Conservation (phyloP, 2,888 invertebrate species). For the Sphinx pinastri region DNA sequence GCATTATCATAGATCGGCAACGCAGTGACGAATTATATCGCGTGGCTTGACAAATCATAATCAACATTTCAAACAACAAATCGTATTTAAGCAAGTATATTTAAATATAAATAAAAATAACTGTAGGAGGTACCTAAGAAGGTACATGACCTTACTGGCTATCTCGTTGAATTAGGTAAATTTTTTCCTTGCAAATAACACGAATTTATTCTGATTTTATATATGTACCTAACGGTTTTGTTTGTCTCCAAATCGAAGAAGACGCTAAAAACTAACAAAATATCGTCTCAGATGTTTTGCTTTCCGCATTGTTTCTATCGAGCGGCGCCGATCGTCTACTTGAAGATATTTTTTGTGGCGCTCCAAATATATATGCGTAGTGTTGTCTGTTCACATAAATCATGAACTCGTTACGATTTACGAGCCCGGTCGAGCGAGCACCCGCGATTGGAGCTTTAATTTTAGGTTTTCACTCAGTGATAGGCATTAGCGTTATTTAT, state of each 20-base stretch:
- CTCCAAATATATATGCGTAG: conserved; percentile 59
- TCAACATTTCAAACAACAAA: too few species aligned
- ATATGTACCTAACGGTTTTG: neutral
- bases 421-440: conserved; percentile 67
- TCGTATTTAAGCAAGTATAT: neutral
- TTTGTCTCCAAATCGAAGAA: neutral
- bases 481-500: conserved; percentile 53
- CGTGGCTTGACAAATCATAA: too few species aligned
- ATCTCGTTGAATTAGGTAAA: too few species aligned
- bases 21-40: too few species aligned
- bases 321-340: conserved; percentile 30
- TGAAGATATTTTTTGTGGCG: conserved; percentile 63
- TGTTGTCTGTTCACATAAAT: conserved; percentile 71
- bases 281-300: conserved; percentile 14
- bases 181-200: neutral
- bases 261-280: neutral
- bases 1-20: too few species aligned
- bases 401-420: conserved; percentile 82
- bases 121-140: neutral
- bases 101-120: neutral
- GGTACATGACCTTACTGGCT: neutral
- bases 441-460: conserved; percentile 72
- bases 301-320: conserved; percentile 30
- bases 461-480: conserved; percentile 59
- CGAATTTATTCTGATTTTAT: neutral